A percentile compares a stretch with the other conserved stretches of the same genome.
Conservation (phyloP, 2,797 vertebrate species). For the Gallirallus australis region DNA sequence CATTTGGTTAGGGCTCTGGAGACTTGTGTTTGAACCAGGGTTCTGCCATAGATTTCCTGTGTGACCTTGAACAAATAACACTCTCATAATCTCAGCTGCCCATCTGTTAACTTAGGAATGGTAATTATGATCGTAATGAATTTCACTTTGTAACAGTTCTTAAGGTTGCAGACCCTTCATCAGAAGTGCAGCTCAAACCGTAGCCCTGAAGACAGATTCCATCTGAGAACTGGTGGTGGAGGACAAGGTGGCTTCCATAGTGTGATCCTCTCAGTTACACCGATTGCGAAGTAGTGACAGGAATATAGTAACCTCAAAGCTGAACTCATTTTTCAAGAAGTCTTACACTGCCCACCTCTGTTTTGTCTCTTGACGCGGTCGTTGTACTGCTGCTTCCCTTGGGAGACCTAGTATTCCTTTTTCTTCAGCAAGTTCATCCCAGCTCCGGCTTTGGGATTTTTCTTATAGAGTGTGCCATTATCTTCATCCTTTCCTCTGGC, state of each 20-base stretch:
- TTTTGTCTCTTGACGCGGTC: background rate
- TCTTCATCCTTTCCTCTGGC: background rate
- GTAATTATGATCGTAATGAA: constrained; percentile 12
- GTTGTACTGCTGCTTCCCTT: background rate
- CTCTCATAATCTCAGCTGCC: background rate
- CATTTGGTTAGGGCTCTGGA: background rate
- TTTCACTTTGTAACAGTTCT: background rate
- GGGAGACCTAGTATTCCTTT: background rate
- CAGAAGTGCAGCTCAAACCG: background rate
- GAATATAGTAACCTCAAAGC: background rate
- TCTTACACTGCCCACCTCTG: background rate
- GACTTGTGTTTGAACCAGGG: background rate
- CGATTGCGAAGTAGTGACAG: background rate
- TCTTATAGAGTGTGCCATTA: rapidly evolving
- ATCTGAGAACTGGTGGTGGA: background rate
- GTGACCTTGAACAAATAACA: constrained; percentile 22
- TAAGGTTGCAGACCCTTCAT: background rate
- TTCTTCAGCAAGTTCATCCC: background rate
- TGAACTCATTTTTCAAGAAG: background rate
- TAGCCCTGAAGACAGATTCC: background rate
- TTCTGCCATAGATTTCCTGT: constrained; percentile 31
- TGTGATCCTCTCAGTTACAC: background rate
- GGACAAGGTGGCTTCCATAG: background rate
- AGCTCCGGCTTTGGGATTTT: background rate
- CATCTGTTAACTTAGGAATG: constrained; percentile 34